Evolutionary conservation across 2,888 invertebrate genomes (phyloP), one percentile per base, ranked within the genome.

Genomic region (Drosophila subsilvestris): DNA sequence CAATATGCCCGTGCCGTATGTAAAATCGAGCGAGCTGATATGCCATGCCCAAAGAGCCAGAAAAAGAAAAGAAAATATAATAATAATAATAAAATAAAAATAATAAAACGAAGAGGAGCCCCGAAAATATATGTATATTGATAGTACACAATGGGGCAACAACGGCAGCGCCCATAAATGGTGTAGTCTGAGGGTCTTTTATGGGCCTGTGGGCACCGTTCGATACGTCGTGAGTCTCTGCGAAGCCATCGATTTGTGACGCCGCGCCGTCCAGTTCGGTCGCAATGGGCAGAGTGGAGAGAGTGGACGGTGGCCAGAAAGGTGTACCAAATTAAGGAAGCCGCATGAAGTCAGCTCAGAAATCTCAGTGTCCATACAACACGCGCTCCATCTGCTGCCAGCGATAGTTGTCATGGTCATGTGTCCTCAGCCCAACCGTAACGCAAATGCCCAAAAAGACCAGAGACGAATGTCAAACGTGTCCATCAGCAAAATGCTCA

Each of bases 181-280:
- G 70, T 73, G 56, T 73, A 70, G 57, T 79, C 79, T 79, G 82
- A 74, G 74, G 85, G 66, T 37, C 77, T 80, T 78, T 73, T 76
- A 76, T 68, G 69, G 80, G 55, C 37, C 6, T 37, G 37, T 74
- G 71, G 53, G 53, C 53, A 14, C 14, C 43, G 65, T 67, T 83
- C 78, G 69, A 37, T 51, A 76, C 79, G 85, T 79, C 79, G 85
- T 84, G 80, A 63, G 71, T 78, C 80, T 78, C 75, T 68, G 29
- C 37, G 73, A 51, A 61, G 75, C 62, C 74, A 86, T 86, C 84
- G 88, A 84, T 84, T 84, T 80, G 84, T 76, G 81, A 77, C 85
- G 85, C 63, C 71, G 73, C 25, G 5, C 25, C 25, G 25, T 76
- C 66, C 80, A 70, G 75, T 75, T 75, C 25, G 25, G 4, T 25